Conservation (phyloP, 2,113 vertebrate species). For the Diadophis punctatus region DNA sequence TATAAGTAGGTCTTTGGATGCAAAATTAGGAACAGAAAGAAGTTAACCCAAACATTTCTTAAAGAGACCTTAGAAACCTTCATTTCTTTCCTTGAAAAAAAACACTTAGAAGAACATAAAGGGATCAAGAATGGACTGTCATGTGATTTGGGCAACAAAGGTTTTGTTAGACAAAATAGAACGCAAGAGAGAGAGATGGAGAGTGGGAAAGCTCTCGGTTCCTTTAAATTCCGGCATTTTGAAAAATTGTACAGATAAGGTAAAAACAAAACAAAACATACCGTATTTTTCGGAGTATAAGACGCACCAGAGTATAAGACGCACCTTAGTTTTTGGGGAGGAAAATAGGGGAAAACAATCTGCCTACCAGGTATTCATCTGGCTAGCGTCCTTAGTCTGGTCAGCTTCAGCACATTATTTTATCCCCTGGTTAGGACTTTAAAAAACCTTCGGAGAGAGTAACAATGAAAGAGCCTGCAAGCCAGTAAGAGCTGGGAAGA, state of each 20-base stretch:
- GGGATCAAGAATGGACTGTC: not conserved
- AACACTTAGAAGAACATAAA: not conserved
- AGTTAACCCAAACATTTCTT: not conserved
- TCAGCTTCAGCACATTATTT: no score
- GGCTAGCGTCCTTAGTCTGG: no score
- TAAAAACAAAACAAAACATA: not conserved
- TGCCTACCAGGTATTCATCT: no score
- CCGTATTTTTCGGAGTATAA: no score
- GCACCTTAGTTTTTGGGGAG: no score
- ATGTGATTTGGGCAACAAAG: not conserved
- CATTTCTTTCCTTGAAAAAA: slow-evolving; percentile 2
- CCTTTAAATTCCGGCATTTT: not conserved
- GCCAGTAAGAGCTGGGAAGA: no score
- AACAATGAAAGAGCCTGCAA: no score
- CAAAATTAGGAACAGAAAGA: not conserved
- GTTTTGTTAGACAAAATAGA: not conserved
- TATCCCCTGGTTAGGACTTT: no score
- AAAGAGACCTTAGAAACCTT: slow-evolving; percentile 24
- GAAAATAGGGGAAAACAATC: no score
- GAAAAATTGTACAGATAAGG: not conserved
- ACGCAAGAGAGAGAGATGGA: not conserved
- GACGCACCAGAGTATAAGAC: no score
- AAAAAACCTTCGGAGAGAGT: no score
- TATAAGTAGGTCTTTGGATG: not conserved
- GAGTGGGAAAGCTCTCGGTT: not conserved